Base-by-base conservation (phyloP, 2,113 vertebrate genomes). In the Gallinago jamesoni region DNA sequence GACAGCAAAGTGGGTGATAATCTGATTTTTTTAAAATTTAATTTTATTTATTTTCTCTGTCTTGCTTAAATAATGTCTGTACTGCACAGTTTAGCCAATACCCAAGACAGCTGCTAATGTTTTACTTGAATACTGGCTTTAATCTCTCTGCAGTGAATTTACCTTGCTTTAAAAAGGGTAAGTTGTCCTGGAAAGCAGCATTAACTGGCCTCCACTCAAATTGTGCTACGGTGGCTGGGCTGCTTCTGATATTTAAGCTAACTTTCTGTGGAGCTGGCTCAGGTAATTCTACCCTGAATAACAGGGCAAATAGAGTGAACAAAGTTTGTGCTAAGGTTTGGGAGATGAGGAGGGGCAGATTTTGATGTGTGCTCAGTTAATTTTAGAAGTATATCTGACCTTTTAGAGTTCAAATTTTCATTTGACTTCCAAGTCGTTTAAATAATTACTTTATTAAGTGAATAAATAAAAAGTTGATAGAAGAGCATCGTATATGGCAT, bases 361-460 rank as follows among this genome's bases (percentile, higher is more conserved):
- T 41, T 55, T 53, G 8, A n/a, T 50, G 22, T 37, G 28, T 56
- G 15, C 14, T 64, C 23, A 28, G 35, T 63, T 87, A 22, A 70
- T 90, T 84, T 87, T 56, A 37, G 52, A 74, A 83, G 59, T 77
- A n/a, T 12, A 4, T 74, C 18, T 63, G 47, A 23, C 41, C 35
- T 88, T 56, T 59, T 16, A 64, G 45, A 87, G 30, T 66, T 83
- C 41, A 33, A 66, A 66, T 25, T 84, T 90, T 12, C 16, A 24
- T 80, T 86, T 89, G 47, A 70, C 74, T 93, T 91, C 37, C 9
- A 80, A 45, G 50, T 85, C 45, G 45, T 24, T 83, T 63, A 74
- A 75, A 35, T 53, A 63, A 45, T 43, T 28, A 64, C 55, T 80
- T 67, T 55, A 57, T 73, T 39, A 31, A 67, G 48, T 68, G n/a